These are phyloP conservation scores for Taxidea taxus DNA, from an alignment of 2,113 vertebrate genomes.

Conservation along the genomic window DNA sequence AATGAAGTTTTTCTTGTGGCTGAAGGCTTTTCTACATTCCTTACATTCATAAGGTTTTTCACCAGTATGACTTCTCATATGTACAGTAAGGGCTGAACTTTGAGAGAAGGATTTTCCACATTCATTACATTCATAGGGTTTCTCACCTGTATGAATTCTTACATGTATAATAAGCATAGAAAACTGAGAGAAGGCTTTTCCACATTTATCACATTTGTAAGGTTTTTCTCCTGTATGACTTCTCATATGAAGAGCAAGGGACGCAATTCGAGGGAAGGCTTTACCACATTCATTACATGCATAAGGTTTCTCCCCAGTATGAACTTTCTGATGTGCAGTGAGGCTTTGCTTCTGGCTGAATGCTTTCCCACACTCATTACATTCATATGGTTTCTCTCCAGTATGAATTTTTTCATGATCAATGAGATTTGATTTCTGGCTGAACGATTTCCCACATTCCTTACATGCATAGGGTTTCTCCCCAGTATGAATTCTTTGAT, in stretches of 20 bases:
- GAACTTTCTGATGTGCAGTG: constrained; percentile 70
- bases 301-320: constrained; percentile 71
- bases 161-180: constrained; percentile 75
- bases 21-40: constrained; percentile 73
- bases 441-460: constrained; percentile 73
- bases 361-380: constrained; percentile 63
- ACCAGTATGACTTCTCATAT: constrained; percentile 70
- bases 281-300: constrained; percentile 73
- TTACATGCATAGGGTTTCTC: constrained; percentile 74
- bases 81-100: constrained; percentile 71
- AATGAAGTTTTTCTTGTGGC: constrained; percentile 73
- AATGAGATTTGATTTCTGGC: constrained; percentile 68
- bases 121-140: constrained; percentile 71
- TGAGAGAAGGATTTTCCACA: constrained; percentile 74
- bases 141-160: constrained; percentile 74
- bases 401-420: constrained; percentile 74
- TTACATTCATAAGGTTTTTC: constrained; percentile 74
- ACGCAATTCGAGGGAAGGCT: constrained; percentile 70
- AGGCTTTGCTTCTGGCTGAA: constrained; percentile 74
- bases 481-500: constrained; percentile 74
- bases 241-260: constrained; percentile 71
- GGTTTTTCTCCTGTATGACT: constrained; percentile 76
- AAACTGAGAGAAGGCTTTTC: constrained; percentile 71
- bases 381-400: constrained; percentile 72
- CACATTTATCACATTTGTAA: constrained; percentile 74